Base-by-base conservation (phyloP, 2,888 invertebrate genomes). In the Parapristionchus giblindavisi region DNA sequence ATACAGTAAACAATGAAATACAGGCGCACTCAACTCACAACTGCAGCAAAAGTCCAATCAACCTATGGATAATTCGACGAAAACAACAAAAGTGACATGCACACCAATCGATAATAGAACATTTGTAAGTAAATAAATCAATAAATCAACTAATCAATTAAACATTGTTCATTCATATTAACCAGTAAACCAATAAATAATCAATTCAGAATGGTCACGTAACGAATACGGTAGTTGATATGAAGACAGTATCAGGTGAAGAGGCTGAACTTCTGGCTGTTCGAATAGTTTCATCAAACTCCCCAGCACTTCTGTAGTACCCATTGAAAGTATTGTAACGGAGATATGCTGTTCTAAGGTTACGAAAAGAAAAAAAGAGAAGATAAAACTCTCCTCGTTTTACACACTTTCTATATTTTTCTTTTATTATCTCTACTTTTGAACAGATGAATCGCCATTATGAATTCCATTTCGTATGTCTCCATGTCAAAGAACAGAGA, bases 11-110 rank as follows among this genome's bases (percentile, higher is more conserved):
- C 11, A 24, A 27, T 17, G 8, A 27, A 11, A 74, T 83, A 73
- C 75, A 85, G 85, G 85, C 14, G 86, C 86, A 17, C 75, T 86
- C 48, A 86, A 86, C 60, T 82, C 85, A 29, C 86, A 86, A 75
- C 76, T 86, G 11, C 86, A 86, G 52, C 86, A 85, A 34, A 68
- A 85, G 27, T 81, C 70, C 17, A 66, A 82, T 75, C 77, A 80
- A 65, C 79, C 78, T 21, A 78, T 78, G 71, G 77, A 83, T 3
- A 75, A 70, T 43, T 77, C 75, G 38, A 77, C 70, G 14, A 77
- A 75, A n/a, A 75, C 61, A n/a, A 74, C 74, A 2, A 70, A 75
- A 24, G 77, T 75, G n/a, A 79, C 75, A 14, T 54, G 51, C 1
- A 58, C 76, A 14, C 71, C 74, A 48, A 29, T 38, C 70, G 51